Conservation (phyloP, 1,140 invertebrate species). For the Druon quercuslanigerum region DNA sequence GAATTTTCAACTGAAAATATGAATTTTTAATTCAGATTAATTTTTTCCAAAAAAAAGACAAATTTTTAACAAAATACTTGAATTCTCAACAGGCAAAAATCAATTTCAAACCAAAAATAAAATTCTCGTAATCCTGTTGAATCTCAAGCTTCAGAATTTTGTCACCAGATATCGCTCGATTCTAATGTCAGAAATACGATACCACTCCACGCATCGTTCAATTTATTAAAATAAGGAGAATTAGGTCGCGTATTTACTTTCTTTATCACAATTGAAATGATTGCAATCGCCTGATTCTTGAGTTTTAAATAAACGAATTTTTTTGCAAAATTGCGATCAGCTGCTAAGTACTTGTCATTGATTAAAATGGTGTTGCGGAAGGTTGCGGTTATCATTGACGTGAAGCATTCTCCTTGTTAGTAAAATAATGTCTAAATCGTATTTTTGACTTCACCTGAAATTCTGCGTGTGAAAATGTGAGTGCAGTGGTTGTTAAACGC, state of each 20-base stretch:
- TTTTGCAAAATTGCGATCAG: neutral
- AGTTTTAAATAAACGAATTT: slow-evolving; percentile 3
- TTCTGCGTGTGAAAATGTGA: slow-evolving; percentile 2
- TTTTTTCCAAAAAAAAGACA: too few species aligned
- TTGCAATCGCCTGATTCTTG: slow-evolving; percentile 2
- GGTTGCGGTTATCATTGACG: slow-evolving; percentile 7
- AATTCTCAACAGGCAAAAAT: too few species aligned
- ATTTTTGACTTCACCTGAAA: neutral
- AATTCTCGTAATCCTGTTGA: too few species aligned
- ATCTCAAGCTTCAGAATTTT: neutral
- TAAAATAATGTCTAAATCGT: neutral
- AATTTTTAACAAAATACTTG: too few species aligned
- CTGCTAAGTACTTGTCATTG: slow-evolving; percentile 11
- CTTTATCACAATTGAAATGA: slow-evolving; percentile 2
- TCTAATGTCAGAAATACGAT: neutral
- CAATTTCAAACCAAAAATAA: too few species aligned
- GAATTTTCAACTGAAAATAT: too few species aligned
- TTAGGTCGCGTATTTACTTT: slow-evolving; percentile 27
- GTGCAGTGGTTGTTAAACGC: slow-evolving; percentile 3
- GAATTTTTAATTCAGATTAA: too few species aligned
- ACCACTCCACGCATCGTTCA: neutral
- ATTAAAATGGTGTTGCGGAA: slow-evolving; percentile 10
- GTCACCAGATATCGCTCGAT: neutral
- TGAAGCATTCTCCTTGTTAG: neutral
- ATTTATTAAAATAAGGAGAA: slow-evolving; percentile 2